Base-by-base conservation (phyloP, 2,113 vertebrate species). In the Calyptommatus sinebrachiatus region DNA sequence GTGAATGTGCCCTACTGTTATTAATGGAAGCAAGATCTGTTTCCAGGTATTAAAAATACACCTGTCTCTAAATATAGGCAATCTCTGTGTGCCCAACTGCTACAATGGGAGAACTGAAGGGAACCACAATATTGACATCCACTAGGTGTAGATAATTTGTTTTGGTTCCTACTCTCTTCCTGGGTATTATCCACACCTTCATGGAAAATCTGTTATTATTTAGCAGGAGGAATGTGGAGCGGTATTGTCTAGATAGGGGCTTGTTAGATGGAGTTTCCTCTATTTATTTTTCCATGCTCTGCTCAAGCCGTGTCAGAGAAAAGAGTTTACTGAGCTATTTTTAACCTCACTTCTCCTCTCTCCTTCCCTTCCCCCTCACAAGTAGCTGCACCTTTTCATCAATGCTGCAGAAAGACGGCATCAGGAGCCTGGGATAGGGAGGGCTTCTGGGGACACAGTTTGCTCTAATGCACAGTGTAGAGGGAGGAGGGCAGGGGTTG, bases 111-210 rank as follows among this genome's bases (percentile, higher is more conserved):
- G 90, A 95, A 92, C 75, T 91, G 94, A 94, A 92, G 92, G 91
- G 88, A 94, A 91, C 91, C 93, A 91, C 89, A 94, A 95, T 95
- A 95, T 95, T 95, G 95, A 94, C 94, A 91, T 84, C 92, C 94
- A 93, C 91, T 91, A 92, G 94, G 93, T 93, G 95, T 92, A 89
- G 87, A 90, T 91, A 95, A 95, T 96, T 95, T 93, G 88, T 93
- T 93, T 88, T 94, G 88, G 92, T 92, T 91, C 84, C 84, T 82
- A 73, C 80, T 72, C 50, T 70, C 63, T 48, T 65, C n/a, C 28
- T 61, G 77, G 74, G 26, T 72, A 0, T 81, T 70, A 10, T 88
- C 82, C 80, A 88, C 84, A 88, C 83, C 89, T 93, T 87, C 83
- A 80, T 73, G 69, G 76, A 86, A 90, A 89, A 89, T 71, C 81